A percentile compares a stretch with the other conserved stretches of the same genome.
These are phyloP conservation scores for Andrena bicolor DNA, from an alignment of 2,888 invertebrate species.

Conservation along the genomic window DNA sequence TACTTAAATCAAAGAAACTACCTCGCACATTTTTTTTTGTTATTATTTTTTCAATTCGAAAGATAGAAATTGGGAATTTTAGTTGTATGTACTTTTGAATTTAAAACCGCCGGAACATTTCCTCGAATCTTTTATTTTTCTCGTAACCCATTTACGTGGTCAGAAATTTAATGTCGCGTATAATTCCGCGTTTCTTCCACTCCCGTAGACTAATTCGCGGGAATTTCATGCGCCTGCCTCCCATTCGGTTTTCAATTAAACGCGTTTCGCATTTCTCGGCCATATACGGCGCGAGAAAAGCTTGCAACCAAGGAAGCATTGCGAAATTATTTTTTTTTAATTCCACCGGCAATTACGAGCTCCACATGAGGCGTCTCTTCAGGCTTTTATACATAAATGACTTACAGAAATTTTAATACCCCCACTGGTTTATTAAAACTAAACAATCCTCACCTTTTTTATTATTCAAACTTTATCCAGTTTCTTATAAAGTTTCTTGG, in stretches of 20 bases:
- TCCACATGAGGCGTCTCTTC: too few species aligned
- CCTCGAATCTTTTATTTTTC: not conserved
- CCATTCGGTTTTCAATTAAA: constrained; percentile 5
- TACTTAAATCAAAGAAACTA: not conserved
- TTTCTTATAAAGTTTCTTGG: too few species aligned
- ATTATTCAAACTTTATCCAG: too few species aligned
- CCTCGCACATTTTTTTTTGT: too few species aligned
- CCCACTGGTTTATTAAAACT: not conserved
- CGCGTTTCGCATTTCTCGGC: constrained; percentile 10
- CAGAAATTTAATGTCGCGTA: constrained; percentile 6
- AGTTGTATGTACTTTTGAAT: not conserved
- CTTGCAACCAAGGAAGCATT: not conserved
- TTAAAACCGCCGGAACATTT: not conserved
- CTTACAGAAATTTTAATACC: not conserved
- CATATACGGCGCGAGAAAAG: constrained; percentile 19
- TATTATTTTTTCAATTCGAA: not conserved
- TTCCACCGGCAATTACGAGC: not conserved
- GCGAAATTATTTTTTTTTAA: constrained; percentile 4
- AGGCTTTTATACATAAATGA: not conserved
- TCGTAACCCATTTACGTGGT: not conserved
- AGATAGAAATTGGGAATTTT: not conserved
- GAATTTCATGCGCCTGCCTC: not conserved
- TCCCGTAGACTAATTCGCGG: not conserved
- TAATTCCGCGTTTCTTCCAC: not conserved
- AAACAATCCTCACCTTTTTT: not conserved